Percentiles rank a stretch among this genome's conserved stretches.
These are phyloP conservation scores for Enteromius unitaeniatus DNA, from an alignment of 2,797 vertebrate species.

Conservation along the genomic window DNA sequence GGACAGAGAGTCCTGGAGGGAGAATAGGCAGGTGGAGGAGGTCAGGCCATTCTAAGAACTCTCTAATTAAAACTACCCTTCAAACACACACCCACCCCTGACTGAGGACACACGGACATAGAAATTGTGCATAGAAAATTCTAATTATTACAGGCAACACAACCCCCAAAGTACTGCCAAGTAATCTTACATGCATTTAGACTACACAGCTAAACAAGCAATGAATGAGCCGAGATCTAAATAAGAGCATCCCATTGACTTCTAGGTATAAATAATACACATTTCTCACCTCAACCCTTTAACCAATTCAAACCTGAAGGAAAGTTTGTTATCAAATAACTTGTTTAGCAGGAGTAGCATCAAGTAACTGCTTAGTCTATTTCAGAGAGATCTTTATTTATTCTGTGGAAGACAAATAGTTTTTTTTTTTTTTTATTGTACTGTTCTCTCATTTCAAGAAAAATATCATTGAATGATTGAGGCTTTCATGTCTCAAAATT, in stretches of 20 bases:
- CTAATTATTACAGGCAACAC: not conserved
- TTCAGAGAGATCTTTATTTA: not conserved
- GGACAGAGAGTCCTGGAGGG: constrained; percentile 10
- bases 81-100: not conserved
- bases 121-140: not conserved
- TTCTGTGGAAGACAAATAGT: not conserved
- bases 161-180: not conserved
- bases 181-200: not conserved
- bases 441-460: not conserved
- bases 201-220: not conserved
- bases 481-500: not conserved
- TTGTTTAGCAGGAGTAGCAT: not conserved
- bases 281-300: not conserved
- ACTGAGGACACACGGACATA: not conserved
- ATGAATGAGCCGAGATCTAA: not conserved
- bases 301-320: not conserved
- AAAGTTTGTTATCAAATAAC: not conserved
- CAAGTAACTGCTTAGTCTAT: not conserved
- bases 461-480: not conserved
- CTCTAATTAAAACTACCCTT: constrained; percentile 24
- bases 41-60: not conserved
- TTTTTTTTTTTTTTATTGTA: not conserved
- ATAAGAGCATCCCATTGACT: not conserved
- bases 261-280: not conserved
- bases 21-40: constrained; percentile 26